Percentiles rank a stretch among this genome's conserved stretches.
These are phyloP conservation scores for Bagarius yarrelli DNA, from an alignment of 2,113 vertebrate genomes.

Conservation along the genomic window DNA sequence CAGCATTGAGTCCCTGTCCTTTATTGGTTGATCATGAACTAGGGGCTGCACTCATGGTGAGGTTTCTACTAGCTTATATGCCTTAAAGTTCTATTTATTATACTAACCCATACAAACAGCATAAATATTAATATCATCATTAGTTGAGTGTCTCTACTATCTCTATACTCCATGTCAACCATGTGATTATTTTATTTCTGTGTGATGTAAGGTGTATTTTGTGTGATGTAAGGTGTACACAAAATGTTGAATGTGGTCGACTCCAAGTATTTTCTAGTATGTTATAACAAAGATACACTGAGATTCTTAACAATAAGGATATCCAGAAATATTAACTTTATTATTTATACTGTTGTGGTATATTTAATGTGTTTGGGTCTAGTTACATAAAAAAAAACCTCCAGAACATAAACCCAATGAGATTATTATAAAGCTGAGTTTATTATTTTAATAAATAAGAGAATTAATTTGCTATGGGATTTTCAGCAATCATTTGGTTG, in stretches of 20 bases:
- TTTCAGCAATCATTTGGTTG: not conserved
- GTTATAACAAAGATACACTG: no score
- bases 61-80: slow-evolving; percentile 42
- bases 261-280: no score
- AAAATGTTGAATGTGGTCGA: no score
- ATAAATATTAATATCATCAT: not conserved
- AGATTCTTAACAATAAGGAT: no score
- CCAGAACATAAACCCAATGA: not conserved
- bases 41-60: slow-evolving; percentile 74
- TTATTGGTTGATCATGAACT: slow-evolving; percentile 61
- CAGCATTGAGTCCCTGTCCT: slow-evolving; percentile 75
- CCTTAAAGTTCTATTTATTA: not conserved
- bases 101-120: not conserved
- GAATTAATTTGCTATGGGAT: not conserved
- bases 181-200: not conserved
- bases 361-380: not conserved
- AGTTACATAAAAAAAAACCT: not conserved
- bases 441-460: not conserved
- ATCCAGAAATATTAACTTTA: no score
- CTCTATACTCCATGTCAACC: not conserved
- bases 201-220: not conserved
- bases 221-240: no score
- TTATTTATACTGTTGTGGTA: not conserved
- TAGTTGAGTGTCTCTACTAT: not conserved
- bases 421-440: not conserved